A percentile compares a stretch with the other conserved stretches of the same genome.
Conservation (phyloP, 2,797 vertebrate species). For the Scleropages formosus region DNA sequence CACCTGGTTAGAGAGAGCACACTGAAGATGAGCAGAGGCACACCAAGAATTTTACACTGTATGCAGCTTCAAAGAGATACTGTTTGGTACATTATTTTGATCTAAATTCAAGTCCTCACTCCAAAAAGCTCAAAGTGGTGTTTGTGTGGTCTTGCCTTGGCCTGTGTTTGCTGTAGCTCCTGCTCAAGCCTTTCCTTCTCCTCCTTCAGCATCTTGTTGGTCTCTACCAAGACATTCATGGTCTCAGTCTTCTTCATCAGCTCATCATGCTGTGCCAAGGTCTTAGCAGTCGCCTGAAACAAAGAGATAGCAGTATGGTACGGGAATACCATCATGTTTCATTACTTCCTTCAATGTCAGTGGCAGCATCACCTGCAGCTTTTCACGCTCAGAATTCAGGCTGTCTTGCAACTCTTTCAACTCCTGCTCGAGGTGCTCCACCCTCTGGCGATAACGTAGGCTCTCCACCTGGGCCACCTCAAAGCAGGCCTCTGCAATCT, state of each 20-base stretch:
- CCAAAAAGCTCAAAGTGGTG: not conserved
- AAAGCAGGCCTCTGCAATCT: slow-evolving; percentile 90
- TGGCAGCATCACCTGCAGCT: slow-evolving; percentile 79
- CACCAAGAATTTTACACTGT: not conserved
- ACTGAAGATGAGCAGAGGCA: not conserved
- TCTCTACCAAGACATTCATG: slow-evolving; percentile 91
- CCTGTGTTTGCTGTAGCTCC: slow-evolving; percentile 83
- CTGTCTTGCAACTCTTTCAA: slow-evolving; percentile 85
- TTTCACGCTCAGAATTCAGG: slow-evolving; percentile 82
- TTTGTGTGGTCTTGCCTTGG: slow-evolving; percentile 71
- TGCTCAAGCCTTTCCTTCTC: slow-evolving; percentile 85
- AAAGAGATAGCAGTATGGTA: not conserved
- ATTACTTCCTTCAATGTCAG: not conserved
- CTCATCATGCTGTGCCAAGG: slow-evolving; percentile 91
- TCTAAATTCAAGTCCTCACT: not conserved
- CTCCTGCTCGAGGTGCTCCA: slow-evolving; percentile 88
- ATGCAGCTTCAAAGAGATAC: not conserved
- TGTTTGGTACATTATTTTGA: not conserved
- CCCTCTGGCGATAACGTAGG: slow-evolving; percentile 83
- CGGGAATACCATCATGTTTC: too few relatives aligned
- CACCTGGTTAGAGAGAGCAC: slow-evolving; percentile 63
- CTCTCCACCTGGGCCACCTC: slow-evolving; percentile 92
- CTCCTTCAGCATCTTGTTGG: slow-evolving; percentile 92
- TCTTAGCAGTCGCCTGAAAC: slow-evolving; percentile 86
- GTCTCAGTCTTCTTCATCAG: slow-evolving; percentile 98